Conservation (phyloP, 2,888 invertebrate genomes). For the Himalopsyche anomala region DNA sequence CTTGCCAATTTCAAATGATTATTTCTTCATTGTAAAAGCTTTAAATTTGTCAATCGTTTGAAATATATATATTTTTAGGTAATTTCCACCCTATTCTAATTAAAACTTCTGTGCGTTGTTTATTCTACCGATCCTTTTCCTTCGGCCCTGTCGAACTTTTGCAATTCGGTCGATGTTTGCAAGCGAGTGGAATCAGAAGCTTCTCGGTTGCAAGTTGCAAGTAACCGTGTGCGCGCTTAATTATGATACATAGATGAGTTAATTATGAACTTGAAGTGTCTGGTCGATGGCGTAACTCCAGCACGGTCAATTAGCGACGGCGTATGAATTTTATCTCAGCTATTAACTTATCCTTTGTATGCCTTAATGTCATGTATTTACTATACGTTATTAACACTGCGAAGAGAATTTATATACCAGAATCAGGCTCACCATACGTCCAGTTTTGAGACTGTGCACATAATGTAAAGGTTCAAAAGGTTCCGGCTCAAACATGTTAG, state of each 20-base stretch:
- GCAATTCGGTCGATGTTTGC: not conserved
- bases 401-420: not conserved
- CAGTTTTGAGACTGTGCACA: no score
- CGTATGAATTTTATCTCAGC: conserved; percentile 12
- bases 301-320: conserved; percentile 1
- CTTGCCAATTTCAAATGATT: no score
- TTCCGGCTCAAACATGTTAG: no score
- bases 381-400: not conserved
- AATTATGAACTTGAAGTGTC: conserved; percentile 20
- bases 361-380: not conserved
- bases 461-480: no score
- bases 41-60: no score
- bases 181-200: not conserved
- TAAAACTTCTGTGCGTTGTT: no score
- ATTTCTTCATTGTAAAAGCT: no score
- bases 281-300: not conserved
- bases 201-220: not conserved
- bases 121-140: not conserved
- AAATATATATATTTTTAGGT: no score
- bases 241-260: conserved; percentile 23
- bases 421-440: no score
- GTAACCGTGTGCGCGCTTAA: conserved; percentile 1
- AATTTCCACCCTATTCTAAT: no score
- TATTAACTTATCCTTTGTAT: conserved; percentile 18
- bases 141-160: not conserved